These are phyloP conservation scores for Ephialtes manifestator DNA, from an alignment of 2,888 invertebrate genomes.

Conservation along the genomic window DNA sequence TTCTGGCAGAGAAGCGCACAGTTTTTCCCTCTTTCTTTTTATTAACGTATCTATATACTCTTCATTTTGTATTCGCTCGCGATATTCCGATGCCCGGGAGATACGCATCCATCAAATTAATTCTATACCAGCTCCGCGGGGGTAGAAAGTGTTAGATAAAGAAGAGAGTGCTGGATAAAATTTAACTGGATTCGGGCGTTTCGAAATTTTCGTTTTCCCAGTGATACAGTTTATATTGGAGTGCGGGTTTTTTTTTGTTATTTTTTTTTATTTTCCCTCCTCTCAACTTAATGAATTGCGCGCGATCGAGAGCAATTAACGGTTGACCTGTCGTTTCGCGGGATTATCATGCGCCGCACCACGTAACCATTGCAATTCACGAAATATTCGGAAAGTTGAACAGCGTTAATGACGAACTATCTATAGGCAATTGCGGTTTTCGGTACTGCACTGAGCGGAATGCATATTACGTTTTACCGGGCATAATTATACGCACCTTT, in stretches of 20 bases:
- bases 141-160: not conserved
- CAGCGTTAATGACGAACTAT: slow-evolving; percentile 51
- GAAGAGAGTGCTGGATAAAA: slow-evolving; percentile 31
- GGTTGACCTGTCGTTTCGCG: slow-evolving; percentile 8
- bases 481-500: not conserved
- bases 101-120: slow-evolving; percentile 65
- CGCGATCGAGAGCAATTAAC: slow-evolving; percentile 21
- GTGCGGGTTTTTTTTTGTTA: slow-evolving; percentile 14
- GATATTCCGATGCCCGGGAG: slow-evolving; percentile 59
- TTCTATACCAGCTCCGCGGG: slow-evolving; percentile 26
- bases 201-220: slow-evolving; percentile 33
- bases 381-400: slow-evolving; percentile 55
- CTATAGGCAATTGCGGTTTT: slow-evolving; percentile 43
- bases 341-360: not conserved
- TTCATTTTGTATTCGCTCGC: slow-evolving; percentile 49
- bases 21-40: slow-evolving; percentile 50
- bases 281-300: slow-evolving; percentile 12
- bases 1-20: slow-evolving; percentile 21
- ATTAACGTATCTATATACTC: slow-evolving; percentile 44
- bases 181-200: slow-evolving; percentile 10
- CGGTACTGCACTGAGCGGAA: not conserved
- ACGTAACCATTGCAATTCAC: slow-evolving; percentile 19
- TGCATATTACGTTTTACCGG: slow-evolving; percentile 31
- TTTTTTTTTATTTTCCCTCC: not conserved
- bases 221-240: slow-evolving; percentile 44